A percentile compares a stretch with the other conserved stretches of the same genome.
Evolutionary conservation across 2,113 vertebrate species (phyloP).

Genomic region (Tricholaema leucomelas): DNA sequence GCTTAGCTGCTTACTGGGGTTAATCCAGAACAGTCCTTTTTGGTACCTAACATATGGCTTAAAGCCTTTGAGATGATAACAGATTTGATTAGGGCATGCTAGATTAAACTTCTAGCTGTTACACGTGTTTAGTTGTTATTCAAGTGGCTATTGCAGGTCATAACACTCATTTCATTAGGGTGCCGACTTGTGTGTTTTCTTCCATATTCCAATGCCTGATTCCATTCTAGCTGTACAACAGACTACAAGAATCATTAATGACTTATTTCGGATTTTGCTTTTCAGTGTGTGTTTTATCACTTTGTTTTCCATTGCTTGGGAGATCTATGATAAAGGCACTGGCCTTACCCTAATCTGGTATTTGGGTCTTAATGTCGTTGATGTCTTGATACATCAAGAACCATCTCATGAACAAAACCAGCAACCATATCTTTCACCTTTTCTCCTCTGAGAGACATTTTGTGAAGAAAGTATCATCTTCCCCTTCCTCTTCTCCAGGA

Average conservation of each 20-base stretch:
- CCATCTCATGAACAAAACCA: background rate
- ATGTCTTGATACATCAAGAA: background rate
- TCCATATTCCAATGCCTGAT: background rate
- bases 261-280: background rate
- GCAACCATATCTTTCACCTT: background rate
- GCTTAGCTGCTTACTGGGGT: background rate
- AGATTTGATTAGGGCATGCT: background rate
- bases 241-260: background rate
- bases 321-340: background rate
- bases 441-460: background rate
- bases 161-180: background rate
- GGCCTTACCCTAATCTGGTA: background rate
- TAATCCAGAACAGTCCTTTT: background rate
- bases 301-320: background rate
- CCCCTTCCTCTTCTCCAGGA: background rate
- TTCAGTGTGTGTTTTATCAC: background rate
- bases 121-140: background rate
- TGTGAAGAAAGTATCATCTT: background rate
- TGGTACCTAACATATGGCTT: rapidly evolving
- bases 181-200: background rate
- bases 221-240: background rate
- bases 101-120: background rate
- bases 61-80: background rate
- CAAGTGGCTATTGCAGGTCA: background rate
- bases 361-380: rapidly evolving